phyloP scores from a whole-genome alignment of 2,113 vertebrate genomes.

The Trogon surrucura region DNA sequence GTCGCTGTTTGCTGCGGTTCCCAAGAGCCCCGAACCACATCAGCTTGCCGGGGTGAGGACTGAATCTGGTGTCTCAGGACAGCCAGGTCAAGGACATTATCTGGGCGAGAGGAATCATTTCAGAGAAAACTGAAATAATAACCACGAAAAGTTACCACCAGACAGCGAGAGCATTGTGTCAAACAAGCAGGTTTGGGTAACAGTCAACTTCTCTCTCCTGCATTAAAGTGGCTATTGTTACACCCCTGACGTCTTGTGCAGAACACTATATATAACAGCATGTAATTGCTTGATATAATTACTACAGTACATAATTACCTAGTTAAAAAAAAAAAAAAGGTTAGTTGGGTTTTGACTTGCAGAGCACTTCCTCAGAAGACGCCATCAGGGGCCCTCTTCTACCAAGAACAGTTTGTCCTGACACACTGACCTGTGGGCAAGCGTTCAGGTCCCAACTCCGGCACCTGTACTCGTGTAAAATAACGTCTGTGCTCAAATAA shows the following conservation, averaged over 20 bases:
- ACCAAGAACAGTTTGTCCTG: neutral
- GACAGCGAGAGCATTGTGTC: neutral
- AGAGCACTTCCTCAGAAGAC: neutral
- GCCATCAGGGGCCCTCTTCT: neutral
- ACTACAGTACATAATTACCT: neutral
- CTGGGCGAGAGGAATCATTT: neutral
- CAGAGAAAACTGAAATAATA: neutral
- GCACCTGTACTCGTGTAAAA: neutral
- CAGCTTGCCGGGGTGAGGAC: neutral
- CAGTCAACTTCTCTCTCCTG: neutral
- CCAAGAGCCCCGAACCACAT: accelerated
- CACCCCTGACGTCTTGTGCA: neutral
- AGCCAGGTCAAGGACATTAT: neutral
- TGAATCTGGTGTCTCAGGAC: neutral
- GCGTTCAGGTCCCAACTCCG: neutral
- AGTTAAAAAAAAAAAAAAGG: neutral
- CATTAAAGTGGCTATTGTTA: neutral
- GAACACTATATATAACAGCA: neutral
- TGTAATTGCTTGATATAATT: slow-evolving; percentile 1
- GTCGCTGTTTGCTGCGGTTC: accelerated
- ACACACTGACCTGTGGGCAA: neutral
- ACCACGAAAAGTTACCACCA: neutral
- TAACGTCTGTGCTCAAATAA: neutral
- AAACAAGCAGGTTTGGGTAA: neutral
- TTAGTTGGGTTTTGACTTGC: neutral